phyloP scores from a whole-genome alignment of 2,113 vertebrate species.

The Hemichromis elongatus region DNA sequence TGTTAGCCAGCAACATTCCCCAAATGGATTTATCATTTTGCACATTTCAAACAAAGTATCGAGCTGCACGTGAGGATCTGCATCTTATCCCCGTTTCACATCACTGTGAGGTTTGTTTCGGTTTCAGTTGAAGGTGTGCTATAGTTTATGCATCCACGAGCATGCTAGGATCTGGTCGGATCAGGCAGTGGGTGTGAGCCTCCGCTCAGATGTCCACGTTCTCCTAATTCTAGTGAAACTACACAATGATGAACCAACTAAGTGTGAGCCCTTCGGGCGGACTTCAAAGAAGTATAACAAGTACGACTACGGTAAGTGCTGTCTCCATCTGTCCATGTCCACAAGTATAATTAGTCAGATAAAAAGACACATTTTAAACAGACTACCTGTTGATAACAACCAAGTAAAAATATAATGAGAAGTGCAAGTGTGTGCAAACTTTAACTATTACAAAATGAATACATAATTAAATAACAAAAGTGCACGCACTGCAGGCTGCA shows the following conservation, averaged over 20 bases:
- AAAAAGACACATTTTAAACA: not conserved
- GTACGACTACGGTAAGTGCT: not conserved
- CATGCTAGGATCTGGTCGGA: not conserved
- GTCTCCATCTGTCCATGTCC: not conserved
- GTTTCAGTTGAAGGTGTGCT: not conserved
- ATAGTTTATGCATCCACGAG: not conserved
- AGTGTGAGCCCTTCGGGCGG: accelerated
- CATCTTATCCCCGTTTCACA: not conserved
- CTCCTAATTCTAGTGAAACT: not conserved
- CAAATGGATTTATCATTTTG: not conserved
- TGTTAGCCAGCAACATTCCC: not conserved
- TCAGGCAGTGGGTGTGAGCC: not conserved
- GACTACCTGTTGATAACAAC: not conserved
- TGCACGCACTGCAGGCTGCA: not conserved
- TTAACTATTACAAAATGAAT: not conserved
- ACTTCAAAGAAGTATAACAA: not conserved
- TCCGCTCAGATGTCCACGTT: not conserved
- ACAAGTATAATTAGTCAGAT: not conserved
- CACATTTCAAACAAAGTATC: not conserved
- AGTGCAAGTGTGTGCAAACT: not conserved
- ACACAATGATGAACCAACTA: not conserved
- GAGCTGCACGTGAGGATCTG: not conserved
- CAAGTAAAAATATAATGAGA: not conserved
- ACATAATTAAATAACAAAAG: not conserved
- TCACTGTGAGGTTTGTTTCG: not conserved